A percentile compares a stretch with the other conserved stretches of the same genome.
Evolutionary conservation across 2,113 vertebrate species (phyloP).

Genomic region (Todiramphus saurophagus): DNA sequence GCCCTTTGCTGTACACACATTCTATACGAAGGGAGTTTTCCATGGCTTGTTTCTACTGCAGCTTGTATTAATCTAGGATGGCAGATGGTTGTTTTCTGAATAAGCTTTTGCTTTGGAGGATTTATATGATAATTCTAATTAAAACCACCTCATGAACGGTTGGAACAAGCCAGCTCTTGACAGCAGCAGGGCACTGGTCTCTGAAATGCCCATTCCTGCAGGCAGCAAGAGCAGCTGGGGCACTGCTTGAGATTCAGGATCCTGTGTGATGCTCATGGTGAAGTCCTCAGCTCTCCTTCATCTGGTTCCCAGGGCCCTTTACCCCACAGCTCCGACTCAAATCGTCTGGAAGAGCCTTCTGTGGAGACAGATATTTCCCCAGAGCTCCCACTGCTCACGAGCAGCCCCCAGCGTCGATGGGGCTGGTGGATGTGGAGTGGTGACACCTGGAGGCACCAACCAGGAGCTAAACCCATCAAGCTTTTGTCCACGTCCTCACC

Average conservation of each 20-base stretch:
- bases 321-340: background rate
- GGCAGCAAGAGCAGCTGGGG: background rate
- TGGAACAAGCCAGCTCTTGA: accelerated
- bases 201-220: accelerated
- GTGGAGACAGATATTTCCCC: background rate
- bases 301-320: background rate
- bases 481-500: background rate
- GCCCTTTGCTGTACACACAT: background rate
- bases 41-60: accelerated
- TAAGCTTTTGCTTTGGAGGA: background rate
- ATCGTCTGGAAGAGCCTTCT: background rate
- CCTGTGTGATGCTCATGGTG: accelerated
- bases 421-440: background rate
- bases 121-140: background rate
- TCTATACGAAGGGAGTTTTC: background rate
- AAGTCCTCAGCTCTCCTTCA: background rate
- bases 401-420: accelerated
- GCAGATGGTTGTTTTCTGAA: background rate
- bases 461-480: accelerated
- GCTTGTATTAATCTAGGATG: background rate
- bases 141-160: background rate
- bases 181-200: accelerated
- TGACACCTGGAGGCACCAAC: background rate
- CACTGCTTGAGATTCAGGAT: background rate
- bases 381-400: accelerated